A percentile compares a stretch with the other conserved stretches of the same genome.
phyloP scores from a whole-genome alignment of 1,140 invertebrate genomes.

The Achatina immaculata region DNA sequence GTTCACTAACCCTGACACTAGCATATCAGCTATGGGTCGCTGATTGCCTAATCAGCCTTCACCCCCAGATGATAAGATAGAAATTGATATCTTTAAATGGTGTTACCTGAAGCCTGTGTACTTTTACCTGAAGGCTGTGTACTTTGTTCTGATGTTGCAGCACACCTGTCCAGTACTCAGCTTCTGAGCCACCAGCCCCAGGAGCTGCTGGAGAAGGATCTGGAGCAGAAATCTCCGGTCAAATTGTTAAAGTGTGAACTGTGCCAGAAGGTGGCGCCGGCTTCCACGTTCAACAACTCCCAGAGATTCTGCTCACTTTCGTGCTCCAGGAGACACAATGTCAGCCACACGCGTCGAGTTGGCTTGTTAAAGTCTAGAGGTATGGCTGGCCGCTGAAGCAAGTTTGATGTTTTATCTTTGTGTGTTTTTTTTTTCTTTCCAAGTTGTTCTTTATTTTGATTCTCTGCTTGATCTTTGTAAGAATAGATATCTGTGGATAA shows the following conservation, averaged over 20 bases:
- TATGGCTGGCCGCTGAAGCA: conserved; percentile 37
- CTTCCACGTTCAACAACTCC: conserved; percentile 80
- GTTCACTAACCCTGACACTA: too few relatives aligned
- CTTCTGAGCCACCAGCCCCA: background rate
- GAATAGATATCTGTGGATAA: too few relatives aligned
- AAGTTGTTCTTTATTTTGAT: too few relatives aligned
- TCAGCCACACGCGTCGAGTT: conserved; percentile 69
- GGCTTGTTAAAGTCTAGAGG: conserved; percentile 45
- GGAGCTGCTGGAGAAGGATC: background rate
- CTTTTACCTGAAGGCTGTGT: too few relatives aligned
- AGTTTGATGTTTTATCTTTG: conserved; percentile 46
- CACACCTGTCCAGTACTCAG: conserved; percentile 30
- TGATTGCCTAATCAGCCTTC: too few relatives aligned
- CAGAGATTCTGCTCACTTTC: conserved; percentile 84
- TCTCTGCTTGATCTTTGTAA: too few relatives aligned
- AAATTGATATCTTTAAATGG: too few relatives aligned
- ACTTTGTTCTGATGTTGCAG: background rate
- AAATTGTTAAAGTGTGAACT: conserved; percentile 79
- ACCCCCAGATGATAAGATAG: too few relatives aligned
- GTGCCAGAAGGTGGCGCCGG: conserved; percentile 82
- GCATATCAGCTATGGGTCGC: too few relatives aligned
- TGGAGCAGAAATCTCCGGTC: conserved; percentile 13
- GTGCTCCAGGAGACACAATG: conserved; percentile 80
- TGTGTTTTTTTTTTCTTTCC: background rate
- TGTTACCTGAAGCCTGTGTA: too few relatives aligned